Conservation (phyloP, 2,797 vertebrate species). For the Simalia tracyae region DNA sequence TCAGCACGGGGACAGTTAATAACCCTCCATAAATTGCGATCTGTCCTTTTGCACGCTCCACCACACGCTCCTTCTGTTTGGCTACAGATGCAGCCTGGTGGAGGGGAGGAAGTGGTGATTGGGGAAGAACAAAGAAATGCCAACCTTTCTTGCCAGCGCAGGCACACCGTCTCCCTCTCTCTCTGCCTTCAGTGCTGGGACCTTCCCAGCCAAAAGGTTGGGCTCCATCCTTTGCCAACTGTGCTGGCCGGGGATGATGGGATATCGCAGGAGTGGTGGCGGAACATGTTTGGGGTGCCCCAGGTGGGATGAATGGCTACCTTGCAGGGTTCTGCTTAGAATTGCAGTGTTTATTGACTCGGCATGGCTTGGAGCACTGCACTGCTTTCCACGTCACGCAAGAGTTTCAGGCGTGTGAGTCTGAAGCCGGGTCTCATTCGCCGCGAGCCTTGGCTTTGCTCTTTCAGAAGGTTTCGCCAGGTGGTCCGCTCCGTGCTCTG, state of each 20-base stretch:
- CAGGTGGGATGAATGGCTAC: background rate
- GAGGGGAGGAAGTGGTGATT: background rate
- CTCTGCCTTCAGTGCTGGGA: background rate
- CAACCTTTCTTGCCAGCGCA: background rate
- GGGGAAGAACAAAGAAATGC: background rate
- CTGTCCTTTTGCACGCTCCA: background rate
- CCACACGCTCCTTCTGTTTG: background rate
- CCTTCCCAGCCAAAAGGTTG: background rate
- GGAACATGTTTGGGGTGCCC: background rate
- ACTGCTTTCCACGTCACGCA: background rate
- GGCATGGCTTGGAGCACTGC: background rate
- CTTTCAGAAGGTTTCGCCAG: too few species aligned
- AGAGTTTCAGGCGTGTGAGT: too few species aligned
- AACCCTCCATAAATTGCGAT: background rate
- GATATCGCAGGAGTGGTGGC: background rate
- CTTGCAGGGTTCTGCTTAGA: background rate
- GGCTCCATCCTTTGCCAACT: background rate
- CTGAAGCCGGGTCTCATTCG: too few species aligned
- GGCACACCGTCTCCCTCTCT: fast-evolving
- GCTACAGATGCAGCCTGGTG: background rate
- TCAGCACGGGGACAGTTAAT: background rate
- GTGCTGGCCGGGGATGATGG: background rate
- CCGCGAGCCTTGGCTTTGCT: too few species aligned
- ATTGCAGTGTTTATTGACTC: background rate
- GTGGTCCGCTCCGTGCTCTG: too few species aligned